Conservation (phyloP, 2,113 vertebrate species). For the Odontesthes bonariensis region DNA sequence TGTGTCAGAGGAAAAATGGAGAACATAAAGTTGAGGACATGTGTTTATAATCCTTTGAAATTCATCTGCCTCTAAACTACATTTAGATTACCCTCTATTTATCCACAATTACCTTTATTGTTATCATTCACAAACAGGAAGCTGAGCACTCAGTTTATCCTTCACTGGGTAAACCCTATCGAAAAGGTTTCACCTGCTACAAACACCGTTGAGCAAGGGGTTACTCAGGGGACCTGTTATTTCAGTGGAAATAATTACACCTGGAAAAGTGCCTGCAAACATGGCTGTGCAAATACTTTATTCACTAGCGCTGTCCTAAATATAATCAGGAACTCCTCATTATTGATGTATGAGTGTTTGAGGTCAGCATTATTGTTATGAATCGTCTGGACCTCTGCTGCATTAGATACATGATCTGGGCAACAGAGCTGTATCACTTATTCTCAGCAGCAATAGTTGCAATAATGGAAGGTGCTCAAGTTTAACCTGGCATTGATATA, state of each 20-base stretch:
- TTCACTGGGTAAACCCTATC: slow-evolving; percentile 36
- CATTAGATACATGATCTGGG: slow-evolving; percentile 46
- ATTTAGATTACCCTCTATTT: slow-evolving; percentile 29
- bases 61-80: slow-evolving; percentile 19
- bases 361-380: slow-evolving; percentile 33
- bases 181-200: slow-evolving; percentile 34
- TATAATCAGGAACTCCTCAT: slow-evolving; percentile 36
- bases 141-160: slow-evolving; percentile 34
- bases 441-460: slow-evolving; percentile 42
- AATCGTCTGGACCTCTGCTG: slow-evolving; percentile 46
- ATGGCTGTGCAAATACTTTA: slow-evolving; percentile 22
- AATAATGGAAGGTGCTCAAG: slow-evolving; percentile 49
- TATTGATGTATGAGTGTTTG: slow-evolving; percentile 44
- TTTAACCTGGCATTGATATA: slow-evolving; percentile 67
- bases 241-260: slow-evolving; percentile 55
- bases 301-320: slow-evolving; percentile 28
- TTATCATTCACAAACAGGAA: slow-evolving; percentile 36
- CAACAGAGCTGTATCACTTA: slow-evolving; percentile 18
- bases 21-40: slow-evolving; percentile 5
- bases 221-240: slow-evolving; percentile 36
- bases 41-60: slow-evolving; percentile 8
- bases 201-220: slow-evolving; percentile 14
- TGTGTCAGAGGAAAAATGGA: background rate
- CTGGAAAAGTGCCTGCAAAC: slow-evolving; percentile 25
- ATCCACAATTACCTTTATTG: slow-evolving; percentile 48